A percentile compares a stretch with the other conserved stretches of the same genome.
Evolutionary conservation across 37 sponge, comb jelly and placozoan genomes (phyloP).

Genomic region (Tethya wilhelma): DNA sequence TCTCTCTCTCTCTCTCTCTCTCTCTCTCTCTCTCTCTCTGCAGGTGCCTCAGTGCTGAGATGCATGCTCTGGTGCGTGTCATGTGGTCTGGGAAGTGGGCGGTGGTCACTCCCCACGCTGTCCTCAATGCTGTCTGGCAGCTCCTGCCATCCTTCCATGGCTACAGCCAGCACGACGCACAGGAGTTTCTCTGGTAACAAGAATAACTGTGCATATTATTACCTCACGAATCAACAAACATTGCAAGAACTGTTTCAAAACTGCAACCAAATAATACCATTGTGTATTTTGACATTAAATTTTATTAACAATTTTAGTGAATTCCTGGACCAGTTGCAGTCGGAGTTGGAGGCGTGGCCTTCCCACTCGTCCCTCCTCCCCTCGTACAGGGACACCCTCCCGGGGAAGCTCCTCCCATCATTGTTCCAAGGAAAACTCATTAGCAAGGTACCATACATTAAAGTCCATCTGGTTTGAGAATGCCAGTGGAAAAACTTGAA

Average conservation of each 20-base stretch:
- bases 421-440: conserved; percentile 70
- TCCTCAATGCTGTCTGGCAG: conserved; percentile 74
- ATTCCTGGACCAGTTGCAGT: conserved; percentile 54
- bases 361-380: background rate
- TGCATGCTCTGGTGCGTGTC: conserved; percentile 69
- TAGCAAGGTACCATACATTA: conserved; percentile 44
- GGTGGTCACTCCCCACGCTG: conserved; percentile 79
- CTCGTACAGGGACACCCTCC: conserved; percentile 5
- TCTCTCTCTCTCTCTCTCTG: too few species aligned
- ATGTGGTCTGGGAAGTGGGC: conserved; percentile 91
- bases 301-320: conserved; percentile 42
- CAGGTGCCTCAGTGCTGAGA: conserved; percentile 31
- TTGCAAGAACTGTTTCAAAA: too few species aligned
- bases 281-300: too few species aligned
- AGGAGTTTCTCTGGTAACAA: conserved; percentile 84
- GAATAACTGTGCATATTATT: too few species aligned
- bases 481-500: too few species aligned
- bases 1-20: background rate
- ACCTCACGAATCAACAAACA: too few species aligned
- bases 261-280: too few species aligned
- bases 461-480: too few species aligned
- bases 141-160: conserved; percentile 76
- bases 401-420: conserved; percentile 43
- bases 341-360: conserved; percentile 57
- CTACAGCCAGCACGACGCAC: conserved; percentile 83